A percentile compares a stretch with the other conserved stretches of the same genome.
These are phyloP conservation scores for Drosophila mayri DNA, from an alignment of 1,140 invertebrate species.

Conservation along the genomic window DNA sequence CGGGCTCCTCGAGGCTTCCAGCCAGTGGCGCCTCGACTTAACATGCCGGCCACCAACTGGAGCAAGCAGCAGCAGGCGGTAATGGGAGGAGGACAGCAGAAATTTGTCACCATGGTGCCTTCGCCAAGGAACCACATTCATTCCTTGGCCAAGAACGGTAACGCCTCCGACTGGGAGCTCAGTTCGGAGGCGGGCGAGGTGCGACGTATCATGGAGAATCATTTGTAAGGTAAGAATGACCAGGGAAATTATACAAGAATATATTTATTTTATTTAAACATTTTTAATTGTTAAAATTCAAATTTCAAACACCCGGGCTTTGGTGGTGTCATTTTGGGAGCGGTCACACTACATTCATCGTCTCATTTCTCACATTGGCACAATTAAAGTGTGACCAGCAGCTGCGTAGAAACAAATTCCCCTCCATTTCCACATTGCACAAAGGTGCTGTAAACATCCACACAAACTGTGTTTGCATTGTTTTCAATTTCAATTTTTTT, in stretches of 20 bases:
- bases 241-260: neutral
- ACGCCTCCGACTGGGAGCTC: constrained; percentile 87
- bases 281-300: neutral
- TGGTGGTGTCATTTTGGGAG: too few relatives aligned
- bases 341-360: neutral
- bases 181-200: constrained; percentile 89
- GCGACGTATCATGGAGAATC: constrained; percentile 87
- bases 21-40: constrained; percentile 50
- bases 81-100: constrained; percentile 41
- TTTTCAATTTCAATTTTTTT: constrained; percentile 19
- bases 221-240: constrained; percentile 61
- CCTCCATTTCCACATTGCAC: neutral
- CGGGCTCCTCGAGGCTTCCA: constrained; percentile 56
- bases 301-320: neutral
- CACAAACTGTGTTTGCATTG: constrained; percentile 5
- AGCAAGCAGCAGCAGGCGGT: constrained; percentile 18
- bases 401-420: neutral
- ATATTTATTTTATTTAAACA: neutral
- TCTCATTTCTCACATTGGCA: neutral
- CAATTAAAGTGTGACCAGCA: neutral
- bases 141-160: constrained; percentile 25
- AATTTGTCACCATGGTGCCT: constrained; percentile 35
- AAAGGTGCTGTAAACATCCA: constrained; percentile 4
- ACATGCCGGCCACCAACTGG: neutral
- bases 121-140: constrained; percentile 32